Percentiles rank a stretch among this genome's conserved stretches.
These are phyloP conservation scores for Hiodon tergisus DNA, from an alignment of 2,113 vertebrate species.

Conservation along the genomic window DNA sequence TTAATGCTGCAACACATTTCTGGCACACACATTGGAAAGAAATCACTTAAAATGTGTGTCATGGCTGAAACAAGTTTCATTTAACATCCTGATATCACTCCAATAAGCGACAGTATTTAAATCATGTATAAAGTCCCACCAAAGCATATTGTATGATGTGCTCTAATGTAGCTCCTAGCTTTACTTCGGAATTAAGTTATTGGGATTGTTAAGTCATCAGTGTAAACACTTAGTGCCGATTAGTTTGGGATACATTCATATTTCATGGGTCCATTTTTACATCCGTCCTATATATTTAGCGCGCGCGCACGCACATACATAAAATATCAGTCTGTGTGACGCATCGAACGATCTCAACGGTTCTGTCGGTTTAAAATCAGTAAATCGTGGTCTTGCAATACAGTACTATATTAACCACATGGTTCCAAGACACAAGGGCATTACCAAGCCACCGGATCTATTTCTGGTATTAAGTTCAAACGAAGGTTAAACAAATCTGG, in stretches of 20 bases:
- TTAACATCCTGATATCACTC: too few species aligned
- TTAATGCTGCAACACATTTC: too few species aligned
- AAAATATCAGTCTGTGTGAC: background rate
- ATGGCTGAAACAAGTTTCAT: too few species aligned
- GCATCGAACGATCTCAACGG: background rate
- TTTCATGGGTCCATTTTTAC: conserved; percentile 2
- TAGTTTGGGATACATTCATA: background rate
- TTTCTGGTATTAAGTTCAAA: conserved; percentile 5
- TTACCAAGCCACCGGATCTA: background rate
- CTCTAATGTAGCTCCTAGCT: too few species aligned
- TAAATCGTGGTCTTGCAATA: background rate
- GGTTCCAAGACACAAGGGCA: background rate
- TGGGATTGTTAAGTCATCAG: background rate
- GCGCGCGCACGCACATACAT: background rate
- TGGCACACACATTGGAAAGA: too few species aligned
- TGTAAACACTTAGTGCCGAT: background rate
- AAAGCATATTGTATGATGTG: too few species aligned
- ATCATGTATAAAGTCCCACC: too few species aligned
- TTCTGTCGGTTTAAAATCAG: background rate
- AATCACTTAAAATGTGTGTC: too few species aligned
- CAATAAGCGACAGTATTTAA: too few species aligned
- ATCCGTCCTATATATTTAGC: background rate
- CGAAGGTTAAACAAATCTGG: background rate
- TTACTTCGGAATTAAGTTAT: too few species aligned
- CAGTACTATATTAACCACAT: background rate